Evolutionary conservation across 1,140 invertebrate genomes (phyloP), one percentile per base, ranked within the genome.

Genomic region (Berghia stephanieae): DNA sequence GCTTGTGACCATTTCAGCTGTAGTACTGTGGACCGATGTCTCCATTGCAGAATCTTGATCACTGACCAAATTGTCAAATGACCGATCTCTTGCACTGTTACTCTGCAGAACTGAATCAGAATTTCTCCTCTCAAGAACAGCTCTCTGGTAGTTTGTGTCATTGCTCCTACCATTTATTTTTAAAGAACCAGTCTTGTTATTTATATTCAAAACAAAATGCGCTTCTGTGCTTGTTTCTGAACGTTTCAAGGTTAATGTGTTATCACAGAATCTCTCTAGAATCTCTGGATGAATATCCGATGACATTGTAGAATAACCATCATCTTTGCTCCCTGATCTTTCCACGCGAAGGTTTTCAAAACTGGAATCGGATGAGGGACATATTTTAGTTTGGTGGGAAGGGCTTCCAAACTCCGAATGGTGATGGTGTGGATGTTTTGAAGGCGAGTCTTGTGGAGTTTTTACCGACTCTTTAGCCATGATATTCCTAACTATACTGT

Each of bases 231-330:
- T 52, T n/a, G 46, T 57, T 42, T 52, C 36, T 5, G 49, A 73
- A 42, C 55, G 21, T 46, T 36, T 72, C 18, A 16, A 16, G 10
- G 79, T 69, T n/a, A 80, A 80, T 27, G 78, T 49, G 49, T 81
- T n/a, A n/a, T n/a, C 80, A 34, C 77, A 80, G 57, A 81, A 86
- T 74, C 84, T 85, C 75, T 87, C 85, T 52, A 86, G 60, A 49
- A 80, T 77, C 72, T 85, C 84, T 66, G 86, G 86, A 68, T 95
- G 94, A 2, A 95, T 94, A 85, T 96, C 94, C 83, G 94, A 95
- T 0, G 94, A 95, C 94, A 96, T 96, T 3, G 95, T 95, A 40
- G 94, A 95, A 86, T 96, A 96, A 1, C 94, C 95, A 88, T 96
- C 95, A 89, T 95, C 95, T 80, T 94, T 92, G 79, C 94, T 94